A percentile compares a stretch with the other conserved stretches of the same genome.
phyloP scores from a whole-genome alignment of 2,797 vertebrate genomes.

The Oreonectes daqikongensis region DNA sequence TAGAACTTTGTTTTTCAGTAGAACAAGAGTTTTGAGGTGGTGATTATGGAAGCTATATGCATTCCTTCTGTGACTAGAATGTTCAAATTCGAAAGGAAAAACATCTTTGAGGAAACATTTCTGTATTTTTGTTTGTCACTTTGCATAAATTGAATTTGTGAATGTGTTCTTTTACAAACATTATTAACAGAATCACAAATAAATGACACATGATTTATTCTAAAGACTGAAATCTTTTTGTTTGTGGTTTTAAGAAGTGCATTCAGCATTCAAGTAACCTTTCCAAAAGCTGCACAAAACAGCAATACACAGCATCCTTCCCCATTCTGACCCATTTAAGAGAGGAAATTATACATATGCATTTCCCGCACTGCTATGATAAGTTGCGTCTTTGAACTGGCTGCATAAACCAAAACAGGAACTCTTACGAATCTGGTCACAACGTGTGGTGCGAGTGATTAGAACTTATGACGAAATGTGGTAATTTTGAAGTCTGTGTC shows the following conservation, averaged over 20 bases:
- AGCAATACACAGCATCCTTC: neutral
- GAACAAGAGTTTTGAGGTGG: no score
- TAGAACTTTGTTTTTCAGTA: no score
- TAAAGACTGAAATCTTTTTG: neutral
- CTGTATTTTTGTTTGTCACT: neutral
- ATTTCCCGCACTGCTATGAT: conserved; percentile 4
- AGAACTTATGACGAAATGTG: conserved; percentile 2
- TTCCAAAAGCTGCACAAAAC: neutral
- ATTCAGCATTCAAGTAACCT: neutral
- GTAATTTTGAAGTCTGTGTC: neutral
- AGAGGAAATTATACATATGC: neutral
- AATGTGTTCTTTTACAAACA: neutral
- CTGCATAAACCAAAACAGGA: conserved; percentile 14
- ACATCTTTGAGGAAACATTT: neutral
- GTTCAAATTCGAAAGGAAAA: neutral
- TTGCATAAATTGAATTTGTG: neutral
- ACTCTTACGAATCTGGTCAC: conserved; percentile 9
- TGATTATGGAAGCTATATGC: neutral
- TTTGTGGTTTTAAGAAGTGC: neutral
- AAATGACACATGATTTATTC: neutral
- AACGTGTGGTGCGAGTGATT: conserved; percentile 2
- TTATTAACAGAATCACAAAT: no score
- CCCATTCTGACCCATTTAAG: neutral
- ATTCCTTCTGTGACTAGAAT: neutral
- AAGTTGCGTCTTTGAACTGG: neutral